Base-by-base conservation (phyloP, 2,797 vertebrate species). In the Garrulus glandarius region DNA sequence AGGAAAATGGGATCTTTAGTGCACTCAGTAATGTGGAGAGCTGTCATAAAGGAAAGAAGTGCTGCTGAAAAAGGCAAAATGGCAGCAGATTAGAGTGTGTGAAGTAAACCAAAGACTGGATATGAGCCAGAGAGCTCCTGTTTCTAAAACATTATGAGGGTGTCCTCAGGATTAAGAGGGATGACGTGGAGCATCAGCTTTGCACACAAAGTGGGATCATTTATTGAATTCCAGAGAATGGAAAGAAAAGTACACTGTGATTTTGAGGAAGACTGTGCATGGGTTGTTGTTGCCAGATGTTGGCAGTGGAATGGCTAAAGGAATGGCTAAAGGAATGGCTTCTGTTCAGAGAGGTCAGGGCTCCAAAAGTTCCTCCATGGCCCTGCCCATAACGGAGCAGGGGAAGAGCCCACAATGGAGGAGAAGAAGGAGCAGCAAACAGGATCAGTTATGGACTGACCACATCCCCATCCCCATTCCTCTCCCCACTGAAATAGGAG, bases 281-380 rank as follows among this genome's bases (percentile, higher is more conserved):
- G 0, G 9, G 3, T 2, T 63, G 7, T 16, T 7, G 6, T 16
- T 61, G 18, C 5, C 43, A 26, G 7, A 3, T 37, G 5, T 10
- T 44, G 55, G 9, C 8, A 29, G n/a, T 7, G 5, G 14, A n/a
- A n/a, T n/a, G n/a, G 4, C 11, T 56, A 9, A 29, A 26, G 21
- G 37, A 19, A 13, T 3, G 3, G 4, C 11, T 56, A 9, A 29
- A 26, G 21, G 37, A 19, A 13, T 3, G 3, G 11, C 5, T 5
- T 16, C 24, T 50, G 7, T 24, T 27, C 7, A 15, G 14, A 52
- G 14, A 68, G 2, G 1, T 26, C 5, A 2, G 68, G 30, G 13
- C 10, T 80, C 34, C 46, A 63, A 43, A 60, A 0, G 24, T 56
- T 68, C 1, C 24, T 14, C 13, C 4, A 2, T 3, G 3, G 4